Base-by-base conservation (phyloP, 2,797 vertebrate genomes). In the Crax fasciolata region DNA sequence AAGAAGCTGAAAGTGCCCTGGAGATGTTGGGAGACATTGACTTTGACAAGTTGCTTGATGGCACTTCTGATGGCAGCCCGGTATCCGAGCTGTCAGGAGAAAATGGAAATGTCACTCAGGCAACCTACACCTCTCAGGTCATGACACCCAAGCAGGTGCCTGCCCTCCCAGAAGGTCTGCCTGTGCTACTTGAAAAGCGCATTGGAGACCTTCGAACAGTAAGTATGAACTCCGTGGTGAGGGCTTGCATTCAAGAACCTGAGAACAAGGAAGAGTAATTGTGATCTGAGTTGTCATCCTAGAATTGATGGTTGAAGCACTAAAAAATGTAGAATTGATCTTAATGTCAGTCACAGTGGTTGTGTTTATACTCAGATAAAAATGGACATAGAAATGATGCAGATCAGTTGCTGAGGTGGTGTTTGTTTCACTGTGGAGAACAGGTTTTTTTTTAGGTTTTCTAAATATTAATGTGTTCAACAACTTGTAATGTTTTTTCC, bases 11-110 rank as follows among this genome's bases (percentile, higher is more conserved):
- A 96, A 98, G 97, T 97, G 98, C 98, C 87, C 98, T 98, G 77
- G 99, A 99, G 97, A 98, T 99, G 97, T 98, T 99, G 98, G 98
- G 98, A 20, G 99, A 99, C 95, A 98, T 99, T 96, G 99, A 99
- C 98, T 98, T 98, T 79, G 99, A 99, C 79, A 98, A 97, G 70
- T 98, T 99, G 96, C 98, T 99, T 97, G 99, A 99, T 97, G 98
- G 98, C 44, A 98, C 99, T 70, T 99, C 99, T 95, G 98, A 99
- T 78, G 98, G 98, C 82, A 99, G 99, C 94, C 99, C 99, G 0
- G 93, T 97, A 12, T 98, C 97, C 71, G 98, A 98, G 51, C 98
- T 98, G 88, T 97, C 97, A 43, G 98, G 97, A 84, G 98, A 98
- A 96, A 99, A 99, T 51, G 98, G 98, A 80, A 98, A 88, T 82